phyloP scores from a whole-genome alignment of 2,888 invertebrate species.

The Drosophila meridionalis region DNA sequence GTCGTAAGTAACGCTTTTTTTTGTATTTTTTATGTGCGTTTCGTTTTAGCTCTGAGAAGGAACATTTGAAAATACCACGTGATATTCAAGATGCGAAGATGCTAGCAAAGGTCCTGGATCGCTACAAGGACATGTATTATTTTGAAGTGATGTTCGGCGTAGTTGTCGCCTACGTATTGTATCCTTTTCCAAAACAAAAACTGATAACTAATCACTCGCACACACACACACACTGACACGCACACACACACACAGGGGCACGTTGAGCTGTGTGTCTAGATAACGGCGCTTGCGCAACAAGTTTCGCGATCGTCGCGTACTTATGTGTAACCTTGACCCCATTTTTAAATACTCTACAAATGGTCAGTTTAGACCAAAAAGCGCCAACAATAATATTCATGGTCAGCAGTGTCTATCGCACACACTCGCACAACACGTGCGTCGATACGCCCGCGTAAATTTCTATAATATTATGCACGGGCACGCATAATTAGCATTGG shows the following conservation, averaged over 20 bases:
- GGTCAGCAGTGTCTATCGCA: constrained; percentile 30
- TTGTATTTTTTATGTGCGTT: neutral
- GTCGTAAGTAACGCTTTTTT: constrained; percentile 15
- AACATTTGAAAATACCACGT: constrained; percentile 94
- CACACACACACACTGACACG: neutral
- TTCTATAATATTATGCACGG: constrained; percentile 42
- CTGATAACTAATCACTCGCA: neutral
- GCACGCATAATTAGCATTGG: constrained; percentile 58
- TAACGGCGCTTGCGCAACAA: constrained; percentile 19
- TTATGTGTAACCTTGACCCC: constrained; percentile 68
- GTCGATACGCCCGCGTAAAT: constrained; percentile 23
- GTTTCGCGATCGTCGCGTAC: constrained; percentile 13
- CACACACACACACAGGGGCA: neutral
- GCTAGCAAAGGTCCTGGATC: constrained; percentile 94
- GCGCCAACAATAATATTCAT: constrained; percentile 28
- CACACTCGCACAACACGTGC: constrained; percentile 8
- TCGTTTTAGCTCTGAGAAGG: constrained; percentile 90
- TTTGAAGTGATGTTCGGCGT: constrained; percentile 96
- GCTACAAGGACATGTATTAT: constrained; percentile 97
- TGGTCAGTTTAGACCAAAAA: constrained; percentile 37
- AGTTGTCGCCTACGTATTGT: constrained; percentile 97
- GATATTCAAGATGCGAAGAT: constrained; percentile 98
- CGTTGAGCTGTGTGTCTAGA: constrained; percentile 14
- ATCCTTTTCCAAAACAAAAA: constrained; percentile 90
- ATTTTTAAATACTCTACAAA: constrained; percentile 45